Conservation (phyloP, 1,140 invertebrate species). For the Trialeurodes vaporariorum region DNA sequence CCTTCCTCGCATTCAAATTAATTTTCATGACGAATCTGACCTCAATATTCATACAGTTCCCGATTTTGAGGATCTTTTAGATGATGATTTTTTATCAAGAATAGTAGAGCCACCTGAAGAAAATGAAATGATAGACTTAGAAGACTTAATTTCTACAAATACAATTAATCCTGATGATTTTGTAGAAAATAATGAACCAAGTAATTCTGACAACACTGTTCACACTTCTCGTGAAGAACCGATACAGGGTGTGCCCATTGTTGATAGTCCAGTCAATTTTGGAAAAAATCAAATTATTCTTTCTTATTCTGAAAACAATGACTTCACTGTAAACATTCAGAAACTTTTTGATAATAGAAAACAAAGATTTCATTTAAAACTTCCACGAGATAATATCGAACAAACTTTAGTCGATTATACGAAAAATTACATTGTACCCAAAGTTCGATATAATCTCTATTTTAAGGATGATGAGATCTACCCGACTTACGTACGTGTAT, state of each 20-base stretch:
- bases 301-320: not conserved
- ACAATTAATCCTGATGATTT: too few relatives aligned
- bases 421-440: constrained; percentile 2
- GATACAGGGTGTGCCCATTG: constrained; percentile 5
- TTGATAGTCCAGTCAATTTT: not conserved
- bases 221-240: constrained; percentile 3
- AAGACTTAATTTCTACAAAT: too few relatives aligned
- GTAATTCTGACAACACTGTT: constrained; percentile 4
- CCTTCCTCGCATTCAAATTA: too few relatives aligned
- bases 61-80: too few relatives aligned
- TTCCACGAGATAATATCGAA: not conserved
- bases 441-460: constrained; percentile 2
- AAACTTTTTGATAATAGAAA: constrained; percentile 3
- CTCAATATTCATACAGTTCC: too few relatives aligned
- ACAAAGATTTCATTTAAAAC: not conserved
- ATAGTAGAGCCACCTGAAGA: too few relatives aligned
- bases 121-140: too few relatives aligned
- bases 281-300: constrained; percentile 5
- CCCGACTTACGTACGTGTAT: not conserved
- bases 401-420: not conserved
- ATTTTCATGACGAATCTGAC: too few relatives aligned
- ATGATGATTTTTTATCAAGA: too few relatives aligned
- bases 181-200: too few relatives aligned
- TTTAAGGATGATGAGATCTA: not conserved
- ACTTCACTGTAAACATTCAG: not conserved